These are phyloP conservation scores for Danaus plexippus DNA, from an alignment of 1,140 invertebrate species.

Conservation along the genomic window DNA sequence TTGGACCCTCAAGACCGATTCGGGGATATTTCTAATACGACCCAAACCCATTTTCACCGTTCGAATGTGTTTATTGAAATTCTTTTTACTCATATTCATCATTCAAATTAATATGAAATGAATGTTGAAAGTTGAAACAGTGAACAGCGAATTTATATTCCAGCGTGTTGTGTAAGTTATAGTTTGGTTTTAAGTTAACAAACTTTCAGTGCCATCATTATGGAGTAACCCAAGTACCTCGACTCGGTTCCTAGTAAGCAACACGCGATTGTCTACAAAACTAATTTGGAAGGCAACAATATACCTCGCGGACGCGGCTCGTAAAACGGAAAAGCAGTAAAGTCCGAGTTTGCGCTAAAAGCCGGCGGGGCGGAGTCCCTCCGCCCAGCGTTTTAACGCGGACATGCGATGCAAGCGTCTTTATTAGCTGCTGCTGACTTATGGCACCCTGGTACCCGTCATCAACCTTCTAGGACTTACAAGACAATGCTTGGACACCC, in stretches of 20 bases:
- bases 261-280: constrained; percentile 38
- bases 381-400: constrained; percentile 54
- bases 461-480: constrained; percentile 16
- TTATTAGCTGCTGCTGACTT: constrained; percentile 42
- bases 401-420: constrained; percentile 51
- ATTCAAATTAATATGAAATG: no score
- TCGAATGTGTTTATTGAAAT: no score
- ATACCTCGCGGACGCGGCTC: constrained; percentile 29
- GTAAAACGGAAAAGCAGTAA: constrained; percentile 51
- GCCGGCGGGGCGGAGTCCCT: constrained; percentile 41
- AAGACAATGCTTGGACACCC: neutral
- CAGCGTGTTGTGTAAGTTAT: no score
- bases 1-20: constrained; percentile 14
- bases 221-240: neutral
- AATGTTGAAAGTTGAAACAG: no score
- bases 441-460: constrained; percentile 30
- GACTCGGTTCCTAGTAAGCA: constrained; percentile 17
- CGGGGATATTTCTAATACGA: neutral
- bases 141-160: no score
- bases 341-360: constrained; percentile 39
- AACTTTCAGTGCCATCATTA: no score
- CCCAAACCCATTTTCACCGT: no score
- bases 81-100: no score
- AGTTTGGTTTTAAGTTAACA: no score
- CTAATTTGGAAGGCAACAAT: constrained; percentile 52